Base-by-base conservation (phyloP, 1,140 invertebrate species). In the Drosophila dunni region DNA sequence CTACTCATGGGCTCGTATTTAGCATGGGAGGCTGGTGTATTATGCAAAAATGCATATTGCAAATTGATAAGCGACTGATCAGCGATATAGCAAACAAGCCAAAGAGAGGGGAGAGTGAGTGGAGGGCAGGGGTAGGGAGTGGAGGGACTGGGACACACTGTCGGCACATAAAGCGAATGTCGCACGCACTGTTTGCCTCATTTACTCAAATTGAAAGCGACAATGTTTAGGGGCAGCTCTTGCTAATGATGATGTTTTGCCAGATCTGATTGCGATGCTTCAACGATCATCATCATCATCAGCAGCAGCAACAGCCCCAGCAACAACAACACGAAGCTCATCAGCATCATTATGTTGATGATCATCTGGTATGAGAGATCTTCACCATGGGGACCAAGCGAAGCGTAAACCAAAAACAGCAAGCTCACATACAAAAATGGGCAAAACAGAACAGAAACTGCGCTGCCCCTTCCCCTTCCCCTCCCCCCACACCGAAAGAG, bases 1-100 rank as follows among this genome's bases (percentile, higher is more conserved):
- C 38, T 0, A 10, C 10, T 1, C 24, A 6, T 24, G 10, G 48
- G 15, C 51, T 58, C 51, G 46, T 13, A 74, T 63, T 65, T 61
- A 17, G 38, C 42, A 42, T 58, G 70, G 45, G 33, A 72, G 40
- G 17, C n/a, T 29, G 36, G 44, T 65, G 79, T 77, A 88, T 86
- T 86, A 88, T 86, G 83, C 83, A 88, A 86, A 86, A 86, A 86
- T 86, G 73, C 81, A 86, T 86, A 86, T 88, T 83, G 83, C 83
- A 88, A 83, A 86, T 88, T 79, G 73, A 75, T 75, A 75, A 75
- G 71, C 71, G 15, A 69, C 65, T 79, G 82, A 88, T 85, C 81
- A 71, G 66, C 64, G 62, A 67, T 69, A 69, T 11, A 45, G 10
- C 53, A 40, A 20, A 45, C 7, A 45, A 13, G 13, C 11, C 7